Conservation (phyloP, 2,113 vertebrate species). For the Benitochromis conjunctus region DNA sequence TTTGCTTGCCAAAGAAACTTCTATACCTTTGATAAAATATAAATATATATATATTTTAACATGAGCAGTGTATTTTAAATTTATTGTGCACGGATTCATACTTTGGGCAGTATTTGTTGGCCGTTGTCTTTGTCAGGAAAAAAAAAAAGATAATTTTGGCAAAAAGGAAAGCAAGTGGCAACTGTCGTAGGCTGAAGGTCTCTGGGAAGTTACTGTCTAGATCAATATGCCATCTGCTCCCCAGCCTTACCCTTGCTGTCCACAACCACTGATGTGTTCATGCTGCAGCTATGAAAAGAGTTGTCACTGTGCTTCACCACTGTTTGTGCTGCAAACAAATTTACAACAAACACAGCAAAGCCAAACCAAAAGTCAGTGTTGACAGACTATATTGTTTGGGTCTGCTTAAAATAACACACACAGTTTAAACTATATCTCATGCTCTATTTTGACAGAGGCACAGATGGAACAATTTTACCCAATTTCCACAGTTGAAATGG, state of each 20-base stretch:
- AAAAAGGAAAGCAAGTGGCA: not conserved
- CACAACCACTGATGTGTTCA: not conserved
- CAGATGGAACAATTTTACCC: not conserved
- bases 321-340: not conserved
- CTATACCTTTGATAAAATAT: not conserved
- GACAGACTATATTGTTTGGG: not conserved
- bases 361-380: not conserved
- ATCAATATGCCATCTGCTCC: slow-evolving; percentile 22
- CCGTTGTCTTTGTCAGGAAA: not conserved
- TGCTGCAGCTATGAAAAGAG: not conserved
- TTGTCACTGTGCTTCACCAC: not conserved
- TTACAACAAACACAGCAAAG: not conserved
- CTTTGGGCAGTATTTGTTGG: not conserved
- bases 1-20: not conserved
- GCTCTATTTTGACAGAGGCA: not conserved
- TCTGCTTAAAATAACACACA: not conserved
- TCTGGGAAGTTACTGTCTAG: not conserved
- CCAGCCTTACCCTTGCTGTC: not conserved
- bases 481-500: not conserved
- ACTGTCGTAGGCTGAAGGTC: not conserved
- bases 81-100: not conserved
- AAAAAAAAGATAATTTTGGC: not conserved
- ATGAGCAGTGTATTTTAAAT: not conserved
- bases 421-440: not conserved
- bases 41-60: not conserved